Base-by-base conservation (phyloP, 2,888 invertebrate species). In the Masnerella sp. region DNA sequence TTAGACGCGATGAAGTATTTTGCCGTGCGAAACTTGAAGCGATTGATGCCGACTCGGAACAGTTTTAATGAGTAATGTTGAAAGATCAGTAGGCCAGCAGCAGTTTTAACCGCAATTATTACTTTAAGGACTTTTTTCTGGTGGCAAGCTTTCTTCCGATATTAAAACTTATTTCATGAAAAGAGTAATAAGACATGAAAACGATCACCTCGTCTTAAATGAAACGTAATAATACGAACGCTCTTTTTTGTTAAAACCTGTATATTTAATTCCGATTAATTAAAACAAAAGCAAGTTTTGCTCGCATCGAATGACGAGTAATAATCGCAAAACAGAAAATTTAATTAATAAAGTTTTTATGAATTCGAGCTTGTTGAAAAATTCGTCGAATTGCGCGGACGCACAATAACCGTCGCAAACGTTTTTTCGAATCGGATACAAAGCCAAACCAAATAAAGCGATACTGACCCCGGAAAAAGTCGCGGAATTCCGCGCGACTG, bases 381-480 rank as follows among this genome's bases (percentile, higher is more conserved):
- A 25, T 12, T 20, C 43, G n/a, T 14, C 25, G 14, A 25, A 43
- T 25, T 9, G 5, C 12, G 20, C n/a, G 11, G 17, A 2, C 30
- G 5, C 17, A 51, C 51, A 34, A 34, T 34, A 32, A 22, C 20
- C 36, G 32, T 17, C 47, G 47, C 32, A 11, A n/a, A 15, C 14
- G 3, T 28, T 32, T 28, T 51, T 51, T 12, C 20, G 12, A 3
- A 7, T 15, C 12, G 30, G 5, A 18, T 14, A 12, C 17, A 36
- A 34, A 42, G 14, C 15, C 3, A 47, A 58, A 38, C 38, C 34
- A 20, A 49, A 61, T 12, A 43, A 14, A n/a, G n/a, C 47, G 42
- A 36, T 9, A 38, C 14, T 25, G 36, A 40, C 9, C 42, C 18
- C 40, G 54, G 40, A 62, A 64, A 64, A 70, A 64, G 52, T 61